Percentiles rank a stretch among this genome's conserved stretches.
Evolutionary conservation across 2,113 vertebrate species (phyloP).

Genomic region (Herpailurus yagouaroundi): DNA sequence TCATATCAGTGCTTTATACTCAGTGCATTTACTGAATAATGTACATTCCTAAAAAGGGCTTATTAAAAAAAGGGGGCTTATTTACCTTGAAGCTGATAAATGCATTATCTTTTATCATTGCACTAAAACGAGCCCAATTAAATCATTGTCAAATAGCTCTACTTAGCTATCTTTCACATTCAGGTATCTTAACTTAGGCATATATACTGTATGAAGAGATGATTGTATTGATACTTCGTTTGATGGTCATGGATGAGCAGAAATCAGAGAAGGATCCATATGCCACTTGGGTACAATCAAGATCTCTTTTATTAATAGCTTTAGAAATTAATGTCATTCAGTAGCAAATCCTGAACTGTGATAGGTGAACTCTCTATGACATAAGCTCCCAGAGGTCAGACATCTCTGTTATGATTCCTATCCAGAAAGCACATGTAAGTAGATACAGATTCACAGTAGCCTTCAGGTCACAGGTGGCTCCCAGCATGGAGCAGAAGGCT

Average conservation of each 20-base stretch:
- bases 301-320: background rate
- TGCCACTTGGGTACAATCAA: background rate
- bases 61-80: background rate
- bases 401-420: background rate
- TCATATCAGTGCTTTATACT: background rate
- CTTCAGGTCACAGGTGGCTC: background rate
- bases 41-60: background rate
- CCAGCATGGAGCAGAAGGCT: background rate
- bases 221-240: background rate
- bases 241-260: background rate
- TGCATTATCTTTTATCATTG: background rate
- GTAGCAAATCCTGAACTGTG: background rate
- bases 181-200: background rate
- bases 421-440: background rate
- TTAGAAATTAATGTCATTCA: background rate
- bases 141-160: background rate
- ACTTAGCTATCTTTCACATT: background rate
- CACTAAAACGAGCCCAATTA: background rate
- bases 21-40: constrained; percentile 14
- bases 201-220: background rate
- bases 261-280: background rate
- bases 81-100: background rate
- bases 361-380: background rate
- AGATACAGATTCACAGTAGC: background rate
- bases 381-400: background rate